Evolutionary conservation across 1,140 invertebrate species (phyloP).

Genomic region (Lasaia peninsularis): DNA sequence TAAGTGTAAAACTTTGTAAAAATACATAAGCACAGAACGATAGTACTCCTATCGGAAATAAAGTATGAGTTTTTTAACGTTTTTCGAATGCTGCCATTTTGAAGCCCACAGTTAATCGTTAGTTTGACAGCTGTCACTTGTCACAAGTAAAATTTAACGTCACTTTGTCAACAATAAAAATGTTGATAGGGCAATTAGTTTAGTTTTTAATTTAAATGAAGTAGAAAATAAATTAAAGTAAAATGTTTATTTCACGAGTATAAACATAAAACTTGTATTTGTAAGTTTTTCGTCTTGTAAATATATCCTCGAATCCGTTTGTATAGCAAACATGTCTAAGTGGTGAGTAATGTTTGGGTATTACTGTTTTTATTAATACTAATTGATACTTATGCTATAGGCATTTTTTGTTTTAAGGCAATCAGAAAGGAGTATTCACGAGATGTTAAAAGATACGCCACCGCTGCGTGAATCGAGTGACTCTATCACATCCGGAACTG

Average conservation of each 20-base stretch:
- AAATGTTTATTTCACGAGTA: constrained; percentile 1
- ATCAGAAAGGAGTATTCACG: constrained; percentile 88
- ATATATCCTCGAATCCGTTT: not conserved
- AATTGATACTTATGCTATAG: not conserved
- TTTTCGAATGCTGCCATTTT: too few species aligned
- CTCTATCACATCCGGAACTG: constrained; percentile 85
- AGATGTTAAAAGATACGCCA: constrained; percentile 91
- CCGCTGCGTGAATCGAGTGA: constrained; percentile 86
- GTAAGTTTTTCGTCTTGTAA: not conserved
- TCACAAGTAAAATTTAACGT: too few species aligned
- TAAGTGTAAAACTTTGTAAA: too few species aligned
- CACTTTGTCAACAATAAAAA: too few species aligned
- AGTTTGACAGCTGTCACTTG: too few species aligned
- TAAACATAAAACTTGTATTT: not conserved
- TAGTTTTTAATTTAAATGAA: too few species aligned
- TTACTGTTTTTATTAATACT: constrained; percentile 12
- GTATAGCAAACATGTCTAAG: constrained; percentile 50
- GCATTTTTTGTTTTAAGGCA: constrained; percentile 39
- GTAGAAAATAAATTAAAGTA: too few species aligned
- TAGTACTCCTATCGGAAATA: too few species aligned
- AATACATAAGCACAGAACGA: too few species aligned
- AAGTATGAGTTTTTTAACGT: too few species aligned
- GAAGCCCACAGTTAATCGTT: too few species aligned
- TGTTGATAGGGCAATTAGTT: too few species aligned
- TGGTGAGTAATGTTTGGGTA: constrained; percentile 43